phyloP scores from a whole-genome alignment of 2,797 vertebrate genomes.

The Novumbra hubbsi region DNA sequence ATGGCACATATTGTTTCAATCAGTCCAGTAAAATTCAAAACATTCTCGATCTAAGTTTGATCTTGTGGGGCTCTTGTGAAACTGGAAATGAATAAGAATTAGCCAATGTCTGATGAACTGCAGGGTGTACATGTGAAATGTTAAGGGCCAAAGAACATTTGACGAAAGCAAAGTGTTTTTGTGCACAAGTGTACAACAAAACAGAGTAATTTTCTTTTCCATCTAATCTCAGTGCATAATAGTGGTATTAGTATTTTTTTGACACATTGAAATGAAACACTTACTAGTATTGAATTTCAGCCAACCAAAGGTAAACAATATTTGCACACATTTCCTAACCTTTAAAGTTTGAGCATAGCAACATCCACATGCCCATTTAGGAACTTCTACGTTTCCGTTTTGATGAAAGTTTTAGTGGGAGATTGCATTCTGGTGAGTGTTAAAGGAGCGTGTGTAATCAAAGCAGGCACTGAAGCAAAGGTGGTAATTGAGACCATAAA shows the following conservation, averaged over 20 bases:
- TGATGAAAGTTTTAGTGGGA: constrained; percentile 7
- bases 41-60: constrained; percentile 61
- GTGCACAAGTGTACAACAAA: constrained; percentile 27
- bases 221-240: background rate
- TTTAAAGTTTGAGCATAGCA: background rate
- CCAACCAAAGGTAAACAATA: background rate
- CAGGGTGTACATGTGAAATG: constrained; percentile 59
- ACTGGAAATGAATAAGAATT: constrained; percentile 72
- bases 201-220: background rate
- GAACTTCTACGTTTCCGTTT: background rate
- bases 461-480: constrained; percentile 70
- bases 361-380: background rate
- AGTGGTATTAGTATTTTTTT: background rate
- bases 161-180: constrained; percentile 37
- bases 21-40: constrained; percentile 61
- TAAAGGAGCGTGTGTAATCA: constrained; percentile 67
- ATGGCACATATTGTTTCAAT: constrained; percentile 68
- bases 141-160: constrained; percentile 68
- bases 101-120: constrained; percentile 59
- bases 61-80: constrained; percentile 71
- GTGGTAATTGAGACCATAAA: constrained; percentile 76
- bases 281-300: background rate
- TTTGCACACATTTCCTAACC: background rate
- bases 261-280: background rate
- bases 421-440: constrained; percentile 18